Evolutionary conservation across 2,797 vertebrate species (phyloP), one percentile per base, ranked within the genome.

Genomic region (Silurus aristotelis): DNA sequence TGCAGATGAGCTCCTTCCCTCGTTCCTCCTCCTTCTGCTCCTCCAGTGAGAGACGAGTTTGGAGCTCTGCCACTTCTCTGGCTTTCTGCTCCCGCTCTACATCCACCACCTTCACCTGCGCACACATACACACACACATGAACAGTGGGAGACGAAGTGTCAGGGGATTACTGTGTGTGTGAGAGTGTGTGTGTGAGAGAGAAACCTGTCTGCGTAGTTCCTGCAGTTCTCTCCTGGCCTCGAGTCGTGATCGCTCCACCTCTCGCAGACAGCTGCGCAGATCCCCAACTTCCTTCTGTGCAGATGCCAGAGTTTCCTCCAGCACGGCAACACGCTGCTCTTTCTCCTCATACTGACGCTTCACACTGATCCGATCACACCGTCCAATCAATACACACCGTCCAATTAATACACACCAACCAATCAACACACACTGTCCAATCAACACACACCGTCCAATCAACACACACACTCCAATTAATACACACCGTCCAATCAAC

Each of bases 131-230:
- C 25, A n/a, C 43, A 17, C 27, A 52, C 13, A 20, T 52, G 17
- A 13, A 75, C 8, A 8, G 10, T 17, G 8, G 8, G 64, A 19
- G 31, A 27, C 60, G n/a, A 58, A 46, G 20, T 1, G 15, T 25
- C 8, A n/a, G 22, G 17, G n/a, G 12, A 56, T 12, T 7, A 20
- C 25, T 17, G 12, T 9, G 17, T 27, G 43, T 67, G 43, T 55
- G 22, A 55, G n/a, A 3, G 27, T 76, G 5, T 46, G 20, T 22
- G 17, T 63, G n/a, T 78, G 63, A 3, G 56, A 22, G 31, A 60
- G 38, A 46, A 55, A 99, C 98, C 97, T 99, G 97, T 84, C 96
- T 92, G 88, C 97, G 95, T 52, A 98, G 96, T 89, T 99, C 98
- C 94, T 99, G 98, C 83, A 99, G 95, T 84, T 98, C 97, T 17